phyloP scores from a whole-genome alignment of 2,888 invertebrate genomes.

The Cryptus viduatorius region DNA sequence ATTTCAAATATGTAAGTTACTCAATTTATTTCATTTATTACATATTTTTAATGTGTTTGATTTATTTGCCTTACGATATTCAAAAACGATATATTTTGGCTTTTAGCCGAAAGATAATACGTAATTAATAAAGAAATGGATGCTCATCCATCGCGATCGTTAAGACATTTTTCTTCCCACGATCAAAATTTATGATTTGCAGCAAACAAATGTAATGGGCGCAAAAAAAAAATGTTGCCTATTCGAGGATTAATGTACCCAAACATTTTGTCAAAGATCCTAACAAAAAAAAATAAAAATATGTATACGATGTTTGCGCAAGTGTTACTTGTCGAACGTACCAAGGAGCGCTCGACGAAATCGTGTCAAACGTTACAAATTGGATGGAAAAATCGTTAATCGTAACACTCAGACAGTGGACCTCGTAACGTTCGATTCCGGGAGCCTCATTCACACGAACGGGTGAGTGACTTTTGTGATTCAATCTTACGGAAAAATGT shows the following conservation, averaged over 20 bases:
- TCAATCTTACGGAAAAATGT: neutral
- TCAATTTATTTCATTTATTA: too few relatives aligned
- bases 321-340: slow-evolving; percentile 39
- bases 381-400: slow-evolving; percentile 21
- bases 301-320: slow-evolving; percentile 54
- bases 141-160: too few relatives aligned
- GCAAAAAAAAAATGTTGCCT: neutral
- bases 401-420: slow-evolving; percentile 28
- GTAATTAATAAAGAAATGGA: too few relatives aligned
- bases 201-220: too few relatives aligned
- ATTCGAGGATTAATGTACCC: neutral
- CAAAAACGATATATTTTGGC: too few relatives aligned
- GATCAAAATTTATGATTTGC: too few relatives aligned
- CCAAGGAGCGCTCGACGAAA: neutral
- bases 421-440: neutral
- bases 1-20: too few relatives aligned
- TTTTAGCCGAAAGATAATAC: too few relatives aligned
- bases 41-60: too few relatives aligned
- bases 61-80: too few relatives aligned
- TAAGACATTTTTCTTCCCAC: too few relatives aligned
- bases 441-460: neutral
- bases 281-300: slow-evolving; percentile 19
- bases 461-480: neutral
- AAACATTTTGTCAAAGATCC: neutral
- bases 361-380: slow-evolving; percentile 48